A percentile compares a stretch with the other conserved stretches of the same genome.
These are phyloP conservation scores for Nasonia giraulti DNA, from an alignment of 1,140 invertebrate genomes.

Conservation along the genomic window DNA sequence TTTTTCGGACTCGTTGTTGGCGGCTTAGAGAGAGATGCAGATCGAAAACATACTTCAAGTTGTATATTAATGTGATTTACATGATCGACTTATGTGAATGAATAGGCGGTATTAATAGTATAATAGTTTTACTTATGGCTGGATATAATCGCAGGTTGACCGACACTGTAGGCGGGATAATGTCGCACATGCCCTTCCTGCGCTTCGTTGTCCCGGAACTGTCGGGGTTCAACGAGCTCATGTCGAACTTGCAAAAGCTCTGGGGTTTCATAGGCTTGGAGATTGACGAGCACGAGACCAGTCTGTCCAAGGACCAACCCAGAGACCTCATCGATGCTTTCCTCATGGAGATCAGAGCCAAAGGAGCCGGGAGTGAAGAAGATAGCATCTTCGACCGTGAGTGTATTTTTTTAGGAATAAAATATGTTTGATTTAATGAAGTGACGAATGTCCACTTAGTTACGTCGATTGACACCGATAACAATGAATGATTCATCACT, in stretches of 20 bases:
- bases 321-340: constrained; percentile 84
- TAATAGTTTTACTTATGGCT: neutral
- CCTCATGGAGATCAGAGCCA: constrained; percentile 74
- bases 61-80: too few species aligned
- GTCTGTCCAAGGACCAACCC: constrained; percentile 72
- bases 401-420: constrained; percentile 35
- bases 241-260: constrained; percentile 67
- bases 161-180: constrained; percentile 80
- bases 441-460: neutral
- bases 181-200: constrained; percentile 81
- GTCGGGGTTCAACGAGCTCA: constrained; percentile 76
- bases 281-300: constrained; percentile 75
- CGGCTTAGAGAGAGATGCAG: too few species aligned
- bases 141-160: constrained; percentile 65
- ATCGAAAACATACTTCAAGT: too few species aligned
- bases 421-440: neutral
- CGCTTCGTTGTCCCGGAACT: constrained; percentile 77
- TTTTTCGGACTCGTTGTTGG: too few species aligned
- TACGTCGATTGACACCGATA: neutral
- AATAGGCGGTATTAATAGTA: too few species aligned
- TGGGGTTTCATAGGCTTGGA: constrained; percentile 72
- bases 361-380: constrained; percentile 10
- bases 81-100: too few species aligned
- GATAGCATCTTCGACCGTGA: constrained; percentile 63
- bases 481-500: too few species aligned